Evolutionary conservation across 2,113 vertebrate species (phyloP).

Genomic region (Ictalurus furcatus): DNA sequence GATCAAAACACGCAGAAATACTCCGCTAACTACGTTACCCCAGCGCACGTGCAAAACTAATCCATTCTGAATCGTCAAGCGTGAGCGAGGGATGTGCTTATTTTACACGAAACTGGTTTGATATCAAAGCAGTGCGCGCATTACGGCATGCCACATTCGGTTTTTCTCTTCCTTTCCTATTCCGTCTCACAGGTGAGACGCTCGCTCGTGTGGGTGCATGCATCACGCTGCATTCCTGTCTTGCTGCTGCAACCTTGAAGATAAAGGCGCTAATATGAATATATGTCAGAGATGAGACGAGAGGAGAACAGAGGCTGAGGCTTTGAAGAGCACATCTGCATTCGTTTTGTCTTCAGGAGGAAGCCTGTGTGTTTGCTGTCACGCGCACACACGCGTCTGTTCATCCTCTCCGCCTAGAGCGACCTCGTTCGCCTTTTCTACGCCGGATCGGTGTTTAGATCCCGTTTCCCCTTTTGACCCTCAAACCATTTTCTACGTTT

Average conservation of each 20-base stretch:
- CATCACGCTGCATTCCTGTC: not conserved
- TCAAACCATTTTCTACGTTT: not conserved
- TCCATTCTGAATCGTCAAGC: not conserved
- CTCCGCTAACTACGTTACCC: not conserved
- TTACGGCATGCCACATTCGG: not conserved
- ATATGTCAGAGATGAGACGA: slow-evolving; percentile 30
- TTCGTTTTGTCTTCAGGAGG: slow-evolving; percentile 22
- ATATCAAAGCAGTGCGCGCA: not conserved
- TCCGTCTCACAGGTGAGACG: not conserved
- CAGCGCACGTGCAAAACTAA: not conserved
- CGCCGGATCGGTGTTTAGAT: not conserved
- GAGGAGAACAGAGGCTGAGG: slow-evolving; percentile 25
- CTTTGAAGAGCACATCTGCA: slow-evolving; percentile 38
- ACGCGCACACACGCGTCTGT: not conserved
- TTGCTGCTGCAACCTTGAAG: not conserved
- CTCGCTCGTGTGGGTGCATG: not conserved
- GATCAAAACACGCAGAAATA: not conserved
- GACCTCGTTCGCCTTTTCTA: slow-evolving; percentile 6
- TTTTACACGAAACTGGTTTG: not conserved
- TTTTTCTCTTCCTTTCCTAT: too few relatives aligned
- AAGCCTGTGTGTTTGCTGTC: slow-evolving; percentile 33
- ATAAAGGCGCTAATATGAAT: slow-evolving; percentile 26
- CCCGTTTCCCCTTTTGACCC: not conserved
- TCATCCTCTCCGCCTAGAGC: not conserved
- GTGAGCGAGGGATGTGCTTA: not conserved